These are phyloP conservation scores for Engystomops pustulosus DNA, from an alignment of 2,113 vertebrate species.

Conservation along the genomic window DNA sequence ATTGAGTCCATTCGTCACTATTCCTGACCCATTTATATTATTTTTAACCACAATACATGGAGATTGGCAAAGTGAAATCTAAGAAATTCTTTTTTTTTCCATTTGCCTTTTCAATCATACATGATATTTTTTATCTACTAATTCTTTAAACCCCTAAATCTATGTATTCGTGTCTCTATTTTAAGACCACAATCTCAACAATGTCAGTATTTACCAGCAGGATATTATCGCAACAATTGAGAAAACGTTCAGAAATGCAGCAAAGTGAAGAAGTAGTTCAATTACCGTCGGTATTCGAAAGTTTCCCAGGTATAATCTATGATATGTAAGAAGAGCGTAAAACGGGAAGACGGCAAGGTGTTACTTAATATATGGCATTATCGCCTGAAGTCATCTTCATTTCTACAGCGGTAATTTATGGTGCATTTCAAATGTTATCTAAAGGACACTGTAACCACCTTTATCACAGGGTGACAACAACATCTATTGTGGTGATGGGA, in stretches of 20 bases:
- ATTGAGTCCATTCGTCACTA: too few species aligned
- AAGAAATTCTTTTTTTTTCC: too few species aligned
- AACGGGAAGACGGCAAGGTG: constrained; percentile 8
- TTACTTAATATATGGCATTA: constrained; percentile 40
- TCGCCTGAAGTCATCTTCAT: constrained; percentile 43
- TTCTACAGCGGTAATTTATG: constrained; percentile 29
- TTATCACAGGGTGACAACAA: constrained; percentile 40
- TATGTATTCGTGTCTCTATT: not conserved
- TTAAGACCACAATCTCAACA: not conserved
- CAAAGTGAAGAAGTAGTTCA: constrained; percentile 1
- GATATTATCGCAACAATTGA: not conserved
- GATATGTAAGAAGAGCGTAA: constrained; percentile 21
- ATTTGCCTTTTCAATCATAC: not conserved
- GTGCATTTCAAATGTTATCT: constrained; percentile 52
- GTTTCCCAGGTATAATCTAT: constrained; percentile 18
- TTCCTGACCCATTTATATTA: too few species aligned
- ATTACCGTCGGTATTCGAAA: not conserved
- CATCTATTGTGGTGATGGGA: constrained; percentile 49
- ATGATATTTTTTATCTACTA: not conserved
- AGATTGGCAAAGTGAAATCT: too few species aligned
- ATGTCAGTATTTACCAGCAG: not conserved
- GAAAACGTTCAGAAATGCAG: not conserved
- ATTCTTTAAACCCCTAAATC: not conserved
- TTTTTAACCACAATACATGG: too few species aligned
- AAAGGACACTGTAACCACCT: constrained; percentile 47